Evolutionary conservation across 2,113 vertebrate species (phyloP).

Genomic region (Corythornis madagascariensis): DNA sequence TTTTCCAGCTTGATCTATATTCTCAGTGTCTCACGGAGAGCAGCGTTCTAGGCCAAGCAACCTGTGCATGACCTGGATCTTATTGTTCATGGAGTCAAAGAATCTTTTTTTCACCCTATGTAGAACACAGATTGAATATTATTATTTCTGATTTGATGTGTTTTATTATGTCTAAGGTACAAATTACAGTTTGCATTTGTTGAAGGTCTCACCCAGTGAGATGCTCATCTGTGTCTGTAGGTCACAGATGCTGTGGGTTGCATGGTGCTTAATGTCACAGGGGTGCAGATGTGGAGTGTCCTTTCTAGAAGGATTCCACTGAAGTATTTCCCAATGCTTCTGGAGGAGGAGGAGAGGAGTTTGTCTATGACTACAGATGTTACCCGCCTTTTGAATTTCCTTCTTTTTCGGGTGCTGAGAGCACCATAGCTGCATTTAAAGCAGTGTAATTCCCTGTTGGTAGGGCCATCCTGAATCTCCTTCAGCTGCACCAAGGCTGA

Average conservation of each 20-base stretch:
- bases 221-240: background rate
- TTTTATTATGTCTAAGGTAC: background rate
- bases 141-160: background rate
- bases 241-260: background rate
- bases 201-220: background rate
- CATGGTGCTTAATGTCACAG: background rate
- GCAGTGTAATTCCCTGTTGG: background rate
- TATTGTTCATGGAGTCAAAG: background rate
- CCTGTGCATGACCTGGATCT: background rate
- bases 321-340: background rate
- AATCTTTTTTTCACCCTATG: background rate
- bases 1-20: background rate
- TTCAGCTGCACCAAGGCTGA: background rate
- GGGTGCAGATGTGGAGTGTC: background rate
- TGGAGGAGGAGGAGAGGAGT: background rate
- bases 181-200: background rate
- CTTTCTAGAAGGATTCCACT: background rate
- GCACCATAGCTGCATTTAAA: background rate
- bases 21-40: background rate
- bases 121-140: background rate
- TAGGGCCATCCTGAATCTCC: background rate
- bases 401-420: background rate
- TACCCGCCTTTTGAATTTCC: background rate
- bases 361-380: background rate
- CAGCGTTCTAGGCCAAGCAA: background rate